Evolutionary conservation across 1,140 invertebrate genomes (phyloP), one percentile per base, ranked within the genome.

Genomic region (Popillia japonica): DNA sequence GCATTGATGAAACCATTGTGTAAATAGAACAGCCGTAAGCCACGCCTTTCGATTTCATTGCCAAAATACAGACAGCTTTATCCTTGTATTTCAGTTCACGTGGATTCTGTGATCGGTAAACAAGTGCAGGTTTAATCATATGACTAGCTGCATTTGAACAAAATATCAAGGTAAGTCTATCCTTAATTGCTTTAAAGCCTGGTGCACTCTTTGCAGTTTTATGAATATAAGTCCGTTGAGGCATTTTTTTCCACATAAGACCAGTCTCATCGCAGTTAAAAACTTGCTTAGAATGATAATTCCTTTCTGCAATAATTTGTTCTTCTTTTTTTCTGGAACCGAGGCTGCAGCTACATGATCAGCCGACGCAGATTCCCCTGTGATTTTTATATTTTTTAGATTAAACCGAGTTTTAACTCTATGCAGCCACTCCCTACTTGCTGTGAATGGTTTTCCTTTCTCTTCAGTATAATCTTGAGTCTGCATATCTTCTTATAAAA

Each of bases 261-360:
- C n/a, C n/a, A n/a, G 72, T 14, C 72, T 34, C 27, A 73, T 3
- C 27, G 23, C 11, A 34, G 14, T 73, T 73, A n/a, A 73, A 73
- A 73, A 34, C 2, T n/a, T 73, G 72, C 23, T 73, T 41, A 73
- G 22, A 1, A 22, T 17, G 20, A 22, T 61, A 61, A 61, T 61
- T 20, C 7, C 4, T 34, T 34, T 34, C 27, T 34, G 27, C 27
- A 34, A 34, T 34, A 34, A 34, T 34, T 34, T 4, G 7, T 61
- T 61, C n/a, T n/a, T 61, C 3, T 2, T 7, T 61, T 61, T 61
- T 4, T 20, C 14, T 20, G 59, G 14, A 61, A 61, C 3, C n/a
- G 59, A 61, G 59, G 14, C 14, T 2, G n/a, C 59, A 61, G 17
- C 59, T 61, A 3, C 20, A 61, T 3, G 59, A 9, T 22, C 17